Percentiles rank a stretch among this genome's conserved stretches.
phyloP scores from a whole-genome alignment of 2,113 vertebrate species.

The Otus sunia region DNA sequence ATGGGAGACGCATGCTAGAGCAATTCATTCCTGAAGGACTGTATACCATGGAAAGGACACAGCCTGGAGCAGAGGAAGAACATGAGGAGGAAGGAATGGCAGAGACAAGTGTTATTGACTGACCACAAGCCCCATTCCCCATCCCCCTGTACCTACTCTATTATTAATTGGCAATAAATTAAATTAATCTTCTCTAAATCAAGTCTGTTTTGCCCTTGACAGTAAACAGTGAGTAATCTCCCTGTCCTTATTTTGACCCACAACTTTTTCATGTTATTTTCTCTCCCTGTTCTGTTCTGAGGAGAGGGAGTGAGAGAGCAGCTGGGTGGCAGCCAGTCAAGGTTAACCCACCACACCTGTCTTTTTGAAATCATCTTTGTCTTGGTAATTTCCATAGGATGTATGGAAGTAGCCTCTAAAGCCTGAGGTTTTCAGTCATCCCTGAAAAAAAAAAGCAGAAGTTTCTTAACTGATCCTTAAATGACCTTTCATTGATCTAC shows the following conservation, averaged over 20 bases:
- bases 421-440: not conserved
- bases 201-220: rapidly evolving
- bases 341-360: not conserved
- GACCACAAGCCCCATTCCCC: not conserved
- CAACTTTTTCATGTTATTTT: not conserved
- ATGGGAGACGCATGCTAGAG: rapidly evolving
- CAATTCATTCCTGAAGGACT: not conserved
- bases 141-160: not conserved
- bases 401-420: not conserved
- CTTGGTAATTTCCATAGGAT: not conserved
- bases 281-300: not conserved
- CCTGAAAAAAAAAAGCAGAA: not conserved
- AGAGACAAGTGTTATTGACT: too few species aligned
- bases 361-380: not conserved
- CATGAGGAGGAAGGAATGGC: not conserved
- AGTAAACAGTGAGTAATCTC: not conserved
- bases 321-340: not conserved
- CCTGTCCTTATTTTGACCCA: not conserved
- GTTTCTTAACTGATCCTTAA: not conserved
- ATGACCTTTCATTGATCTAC: not conserved
- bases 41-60: rapidly evolving
- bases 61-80: not conserved
- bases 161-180: not conserved
- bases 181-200: not conserved
- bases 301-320: not conserved